A percentile compares a stretch with the other conserved stretches of the same genome.
phyloP scores from a whole-genome alignment of 2,797 vertebrate genomes.

The Eospalax fontanierii region DNA sequence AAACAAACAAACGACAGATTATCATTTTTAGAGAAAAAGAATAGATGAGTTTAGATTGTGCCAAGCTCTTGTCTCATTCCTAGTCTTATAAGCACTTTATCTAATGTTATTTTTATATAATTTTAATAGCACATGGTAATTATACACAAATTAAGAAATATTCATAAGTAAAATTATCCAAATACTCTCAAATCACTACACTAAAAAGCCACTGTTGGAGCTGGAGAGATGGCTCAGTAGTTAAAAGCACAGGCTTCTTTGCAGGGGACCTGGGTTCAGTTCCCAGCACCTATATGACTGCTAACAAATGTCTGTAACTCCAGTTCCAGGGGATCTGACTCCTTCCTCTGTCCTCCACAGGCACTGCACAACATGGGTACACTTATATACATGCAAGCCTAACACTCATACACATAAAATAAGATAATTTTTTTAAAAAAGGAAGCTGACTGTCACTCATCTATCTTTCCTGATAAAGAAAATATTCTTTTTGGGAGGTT shows the following conservation, averaged over 20 bases:
- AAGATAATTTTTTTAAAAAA: too few species aligned
- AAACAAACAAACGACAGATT: neutral
- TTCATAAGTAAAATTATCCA: constrained; percentile 39
- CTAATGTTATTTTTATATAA: constrained; percentile 54
- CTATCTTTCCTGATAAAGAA: constrained; percentile 37
- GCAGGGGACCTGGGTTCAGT: too few species aligned
- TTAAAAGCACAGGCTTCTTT: too few species aligned
- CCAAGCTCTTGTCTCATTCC: constrained; percentile 20
- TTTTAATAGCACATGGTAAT: constrained; percentile 47
- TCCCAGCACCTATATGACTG: too few species aligned
- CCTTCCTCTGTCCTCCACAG: too few species aligned
- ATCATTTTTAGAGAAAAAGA: neutral
- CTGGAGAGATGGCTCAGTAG: too few species aligned
- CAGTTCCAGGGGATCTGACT: too few species aligned
- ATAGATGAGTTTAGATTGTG: neutral
- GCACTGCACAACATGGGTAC: too few species aligned
- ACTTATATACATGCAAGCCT: too few species aligned
- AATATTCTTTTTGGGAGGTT: too few species aligned
- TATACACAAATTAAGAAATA: constrained; percentile 60
- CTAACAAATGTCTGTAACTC: too few species aligned
- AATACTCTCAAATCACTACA: constrained; percentile 39
- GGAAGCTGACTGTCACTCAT: constrained; percentile 32
- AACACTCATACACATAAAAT: too few species aligned
- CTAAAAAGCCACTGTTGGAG: neutral
- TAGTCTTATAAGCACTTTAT: constrained; percentile 31